Conservation (phyloP, 2,113 vertebrate genomes). For the Alligator sinensis region DNA sequence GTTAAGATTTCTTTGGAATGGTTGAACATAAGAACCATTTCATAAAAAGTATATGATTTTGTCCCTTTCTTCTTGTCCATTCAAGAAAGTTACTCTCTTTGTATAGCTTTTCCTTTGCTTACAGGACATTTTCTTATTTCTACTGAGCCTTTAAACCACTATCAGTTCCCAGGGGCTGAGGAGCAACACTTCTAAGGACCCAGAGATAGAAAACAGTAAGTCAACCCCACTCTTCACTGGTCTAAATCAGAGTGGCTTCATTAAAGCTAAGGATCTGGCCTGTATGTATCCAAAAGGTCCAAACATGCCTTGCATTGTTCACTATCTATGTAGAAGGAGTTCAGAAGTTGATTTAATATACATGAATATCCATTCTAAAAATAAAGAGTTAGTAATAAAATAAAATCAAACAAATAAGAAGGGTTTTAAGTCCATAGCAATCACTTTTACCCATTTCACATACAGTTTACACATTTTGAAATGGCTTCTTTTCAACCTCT, state of each 20-base stretch:
- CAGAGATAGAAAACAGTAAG: too few relatives aligned
- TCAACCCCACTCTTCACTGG: neutral
- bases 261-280: neutral
- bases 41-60: too few relatives aligned
- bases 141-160: too few relatives aligned
- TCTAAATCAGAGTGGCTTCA: neutral
- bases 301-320: neutral
- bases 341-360: neutral
- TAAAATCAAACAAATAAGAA: neutral
- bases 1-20: neutral
- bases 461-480: neutral
- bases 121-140: neutral
- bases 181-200: neutral
- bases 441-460: neutral
- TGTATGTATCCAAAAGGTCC: neutral
- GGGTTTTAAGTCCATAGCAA: neutral
- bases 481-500: conserved; percentile 7
- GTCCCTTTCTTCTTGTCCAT: too few relatives aligned
- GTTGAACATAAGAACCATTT: too few relatives aligned
- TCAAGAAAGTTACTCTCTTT: neutral
- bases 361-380: neutral
- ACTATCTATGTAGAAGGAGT: neutral
- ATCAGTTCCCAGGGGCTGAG: neutral
- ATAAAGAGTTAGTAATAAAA: rapidly evolving
- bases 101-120: neutral